Evolutionary conservation across 2,797 vertebrate genomes (phyloP).

Genomic region (Lacerta agilis): DNA sequence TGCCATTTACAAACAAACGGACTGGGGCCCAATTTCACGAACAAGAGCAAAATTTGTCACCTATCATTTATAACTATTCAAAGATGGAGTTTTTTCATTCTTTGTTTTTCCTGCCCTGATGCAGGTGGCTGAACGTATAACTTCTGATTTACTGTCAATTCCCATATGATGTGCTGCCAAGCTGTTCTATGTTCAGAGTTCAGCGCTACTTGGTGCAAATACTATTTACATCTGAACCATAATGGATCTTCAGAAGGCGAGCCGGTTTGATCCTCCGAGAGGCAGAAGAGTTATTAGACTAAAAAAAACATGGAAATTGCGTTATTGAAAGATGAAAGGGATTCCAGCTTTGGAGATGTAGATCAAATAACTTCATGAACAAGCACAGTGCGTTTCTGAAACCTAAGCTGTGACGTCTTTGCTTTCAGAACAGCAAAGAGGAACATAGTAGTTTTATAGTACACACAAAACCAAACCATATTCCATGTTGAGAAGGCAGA

Average conservation of each 20-base stretch:
- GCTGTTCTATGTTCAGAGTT: constrained; percentile 40
- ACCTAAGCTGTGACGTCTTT: neutral
- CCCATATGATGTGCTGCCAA: constrained; percentile 60
- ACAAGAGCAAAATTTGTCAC: constrained; percentile 37
- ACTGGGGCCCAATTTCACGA: constrained; percentile 52
- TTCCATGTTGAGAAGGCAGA: neutral
- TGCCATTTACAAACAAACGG: constrained; percentile 71
- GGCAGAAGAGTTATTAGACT: neutral
- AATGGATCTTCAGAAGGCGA: constrained; percentile 15
- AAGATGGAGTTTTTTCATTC: constrained; percentile 27
- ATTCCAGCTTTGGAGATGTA: constrained; percentile 21
- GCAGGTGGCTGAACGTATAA: constrained; percentile 63
- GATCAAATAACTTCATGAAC: constrained; percentile 4
- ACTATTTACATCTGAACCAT: constrained; percentile 3
- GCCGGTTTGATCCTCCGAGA: constrained; percentile 13
- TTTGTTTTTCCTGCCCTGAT: constrained; percentile 35
- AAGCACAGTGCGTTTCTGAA: neutral
- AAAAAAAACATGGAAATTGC: neutral
- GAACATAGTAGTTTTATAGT: neutral
- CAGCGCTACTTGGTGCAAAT: constrained; percentile 36
- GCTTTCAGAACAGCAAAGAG: neutral
- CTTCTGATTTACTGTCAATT: constrained; percentile 66
- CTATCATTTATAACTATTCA: constrained; percentile 42
- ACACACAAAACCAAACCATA: neutral
- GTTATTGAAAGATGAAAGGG: constrained; percentile 3